Conservation (phyloP, 2,113 vertebrate species). For the Rhinoderma darwinii region DNA sequence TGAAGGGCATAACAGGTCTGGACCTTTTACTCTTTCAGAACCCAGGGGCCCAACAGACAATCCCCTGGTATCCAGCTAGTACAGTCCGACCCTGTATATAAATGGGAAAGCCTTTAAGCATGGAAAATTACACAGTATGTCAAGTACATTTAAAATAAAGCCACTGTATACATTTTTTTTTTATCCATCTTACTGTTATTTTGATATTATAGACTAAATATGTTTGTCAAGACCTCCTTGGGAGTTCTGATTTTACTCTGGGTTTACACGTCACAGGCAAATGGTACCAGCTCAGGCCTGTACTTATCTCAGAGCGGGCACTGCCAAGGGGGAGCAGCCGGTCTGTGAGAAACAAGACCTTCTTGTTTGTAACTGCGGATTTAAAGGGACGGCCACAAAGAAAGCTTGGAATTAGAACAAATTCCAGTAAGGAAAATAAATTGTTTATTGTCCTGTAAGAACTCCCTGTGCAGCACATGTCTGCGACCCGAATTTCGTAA, state of each 20-base stretch:
- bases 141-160: no score
- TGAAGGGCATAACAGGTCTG: no score
- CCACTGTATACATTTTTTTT: no score
- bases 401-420: conserved; percentile 56
- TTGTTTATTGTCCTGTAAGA: conserved; percentile 57
- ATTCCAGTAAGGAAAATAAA: conserved; percentile 41
- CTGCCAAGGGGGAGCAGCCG: conserved; percentile 51
- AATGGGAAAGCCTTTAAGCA: no score
- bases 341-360: conserved; percentile 56
- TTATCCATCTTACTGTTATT: background rate
- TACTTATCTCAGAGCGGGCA: conserved; percentile 48
- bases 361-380: conserved; percentile 51
- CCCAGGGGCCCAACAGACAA: no score
- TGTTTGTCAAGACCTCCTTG: no score
- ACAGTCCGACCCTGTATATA: no score
- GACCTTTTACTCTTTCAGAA: no score
- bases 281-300: conserved; percentile 42
- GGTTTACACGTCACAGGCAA: conserved; percentile 1
- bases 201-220: background rate
- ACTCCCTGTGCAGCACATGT: conserved; percentile 49
- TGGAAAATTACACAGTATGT: no score
- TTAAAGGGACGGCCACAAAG: conserved; percentile 57
- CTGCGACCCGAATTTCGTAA: conserved; percentile 9
- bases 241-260: background rate
- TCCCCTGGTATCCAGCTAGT: no score